These are phyloP conservation scores for Xenopus petersii DNA, from an alignment of 2,797 vertebrate genomes.

Conservation along the genomic window DNA sequence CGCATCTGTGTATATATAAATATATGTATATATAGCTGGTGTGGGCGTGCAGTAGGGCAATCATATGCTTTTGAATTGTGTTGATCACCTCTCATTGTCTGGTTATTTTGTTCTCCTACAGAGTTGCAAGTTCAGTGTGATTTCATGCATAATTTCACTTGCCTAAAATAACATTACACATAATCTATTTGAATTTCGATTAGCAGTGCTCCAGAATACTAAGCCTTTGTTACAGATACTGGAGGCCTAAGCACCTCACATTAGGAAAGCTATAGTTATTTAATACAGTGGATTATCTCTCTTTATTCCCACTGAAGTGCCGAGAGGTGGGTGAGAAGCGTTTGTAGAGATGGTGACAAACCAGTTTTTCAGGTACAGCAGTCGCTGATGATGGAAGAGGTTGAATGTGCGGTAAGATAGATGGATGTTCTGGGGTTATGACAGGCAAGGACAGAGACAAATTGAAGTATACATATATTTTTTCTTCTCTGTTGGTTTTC, in stretches of 20 bases:
- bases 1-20: too few relatives aligned
- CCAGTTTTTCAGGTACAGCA: background rate
- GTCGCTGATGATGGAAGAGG: too few relatives aligned
- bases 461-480: too few relatives aligned
- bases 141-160: background rate
- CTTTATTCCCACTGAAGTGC: constrained; percentile 9
- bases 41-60: too few relatives aligned
- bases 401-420: too few relatives aligned
- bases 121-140: background rate
- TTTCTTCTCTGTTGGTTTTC: too few relatives aligned
- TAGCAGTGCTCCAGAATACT: constrained; percentile 8
- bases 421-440: too few relatives aligned
- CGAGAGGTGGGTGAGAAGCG: constrained; percentile 29
- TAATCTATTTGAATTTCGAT: background rate
- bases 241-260: constrained; percentile 21
- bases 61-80: too few relatives aligned
- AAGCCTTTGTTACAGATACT: constrained; percentile 6
- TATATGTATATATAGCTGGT: too few relatives aligned
- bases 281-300: constrained; percentile 19
- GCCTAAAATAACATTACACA: background rate
- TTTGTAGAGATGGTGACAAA: constrained; percentile 25
- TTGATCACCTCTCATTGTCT: too few relatives aligned
- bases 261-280: constrained; percentile 13
- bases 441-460: too few relatives aligned
- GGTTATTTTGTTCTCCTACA: too few relatives aligned